Conservation (phyloP, 2,888 invertebrate species). For the Rotaria sp. region DNA sequence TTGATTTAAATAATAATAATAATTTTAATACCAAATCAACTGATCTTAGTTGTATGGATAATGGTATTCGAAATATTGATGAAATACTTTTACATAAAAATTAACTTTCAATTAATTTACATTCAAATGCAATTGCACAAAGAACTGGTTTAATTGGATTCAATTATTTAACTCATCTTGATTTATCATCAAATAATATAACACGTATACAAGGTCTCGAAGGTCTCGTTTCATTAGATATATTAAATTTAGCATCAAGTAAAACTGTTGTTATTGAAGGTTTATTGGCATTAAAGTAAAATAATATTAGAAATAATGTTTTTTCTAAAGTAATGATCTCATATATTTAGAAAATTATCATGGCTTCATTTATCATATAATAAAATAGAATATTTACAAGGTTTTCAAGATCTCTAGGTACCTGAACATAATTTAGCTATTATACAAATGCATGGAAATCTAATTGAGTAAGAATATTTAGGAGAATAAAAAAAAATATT, state of each 20-base stretch:
- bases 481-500: not conserved
- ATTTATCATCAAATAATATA: conserved; percentile 53
- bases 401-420: conserved; percentile 47
- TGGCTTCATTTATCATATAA: conserved; percentile 52
- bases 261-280: conserved; percentile 48
- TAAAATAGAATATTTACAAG: conserved; percentile 49
- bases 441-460: conserved; percentile 51
- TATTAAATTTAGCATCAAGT: conserved; percentile 52
- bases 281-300: conserved; percentile 48
- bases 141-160: conserved; percentile 44
- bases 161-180: conserved; percentile 47
- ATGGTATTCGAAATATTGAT: conserved; percentile 47
- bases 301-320: too few species aligned
- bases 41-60: conserved; percentile 51
- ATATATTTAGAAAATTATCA: conserved; percentile 46
- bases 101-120: conserved; percentile 48
- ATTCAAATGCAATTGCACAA: conserved; percentile 44
- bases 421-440: conserved; percentile 45
- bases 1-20: conserved; percentile 1
- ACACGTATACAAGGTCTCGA: conserved; percentile 49
- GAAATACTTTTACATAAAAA: conserved; percentile 47
- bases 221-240: conserved; percentile 46
- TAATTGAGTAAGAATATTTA: conserved; percentile 41
- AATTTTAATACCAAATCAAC: not conserved
- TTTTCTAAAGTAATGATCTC: too few species aligned